Base-by-base conservation (phyloP, 2,888 invertebrate species). In the Campaea margaritaria region DNA sequence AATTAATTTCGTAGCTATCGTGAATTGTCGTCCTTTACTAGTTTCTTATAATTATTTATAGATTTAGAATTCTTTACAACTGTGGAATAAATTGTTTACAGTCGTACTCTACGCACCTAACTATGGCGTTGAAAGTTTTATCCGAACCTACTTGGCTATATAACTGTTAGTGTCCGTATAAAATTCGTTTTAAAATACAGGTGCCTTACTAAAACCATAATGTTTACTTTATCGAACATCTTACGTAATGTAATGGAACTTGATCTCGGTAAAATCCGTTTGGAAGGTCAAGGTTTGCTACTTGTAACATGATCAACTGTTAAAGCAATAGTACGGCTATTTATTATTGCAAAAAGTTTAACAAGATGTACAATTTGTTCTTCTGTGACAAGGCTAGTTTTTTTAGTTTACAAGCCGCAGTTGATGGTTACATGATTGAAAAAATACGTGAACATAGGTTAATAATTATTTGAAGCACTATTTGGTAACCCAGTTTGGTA, bases 241-340 rank as follows among this genome's bases (percentile, higher is more conserved):
- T 67, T 65, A 64, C 53, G 54, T 67, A 69, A 70, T 62, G 51
- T 45, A 27, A 27, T 38, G 58, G 67, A 64, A 68, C 68, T 72
- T 78, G 72, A 72, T 74, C 72, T 73, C 68, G 68, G 47, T 68
- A 53, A 58, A 51, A 52, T 68, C 44, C 44, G 58, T 42, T 56
- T 55, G 44, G 59, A 68, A 63, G 68, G 64, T 64, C 63, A 62
- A 47, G 61, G 54, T 41, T 47, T 45, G 16, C n/a, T 52, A 15
- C 14, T 39, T 15, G 42, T 48, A 14, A 16, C 36, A 47, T 36
- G 28, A 49, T 51, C 15, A 31, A 10, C 41, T 28, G n/a, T 44
- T 39, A 5, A 39, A 1, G 21, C 21, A 21, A 3, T 21, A 21
- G 2, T 21, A 5, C 5, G 5, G 5, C 21, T 21, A 2, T 21